phyloP scores from a whole-genome alignment of 1,140 invertebrate genomes.

The Pseudobourletiella spinata region DNA sequence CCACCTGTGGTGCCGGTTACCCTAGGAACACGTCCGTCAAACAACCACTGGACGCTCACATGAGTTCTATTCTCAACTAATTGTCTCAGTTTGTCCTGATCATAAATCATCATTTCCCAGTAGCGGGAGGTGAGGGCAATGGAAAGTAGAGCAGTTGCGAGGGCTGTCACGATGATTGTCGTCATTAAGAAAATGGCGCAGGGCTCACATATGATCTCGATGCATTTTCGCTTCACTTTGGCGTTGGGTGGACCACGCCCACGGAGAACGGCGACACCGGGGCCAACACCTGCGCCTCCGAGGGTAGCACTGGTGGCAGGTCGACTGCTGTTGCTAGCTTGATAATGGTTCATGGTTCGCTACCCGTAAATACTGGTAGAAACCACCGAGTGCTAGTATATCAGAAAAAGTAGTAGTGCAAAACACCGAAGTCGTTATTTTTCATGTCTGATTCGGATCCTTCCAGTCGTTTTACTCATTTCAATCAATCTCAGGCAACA shows the following conservation, averaged over 20 bases:
- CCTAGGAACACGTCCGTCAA: constrained; percentile 18
- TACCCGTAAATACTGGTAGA: too few species aligned
- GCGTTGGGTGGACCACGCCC: constrained; percentile 15
- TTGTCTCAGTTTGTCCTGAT: constrained; percentile 19
- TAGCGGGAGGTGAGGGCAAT: constrained; percentile 25
- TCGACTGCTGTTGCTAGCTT: too few species aligned
- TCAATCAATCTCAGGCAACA: too few species aligned
- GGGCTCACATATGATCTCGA: constrained; percentile 28
- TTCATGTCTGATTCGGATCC: too few species aligned
- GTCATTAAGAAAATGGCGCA: constrained; percentile 23
- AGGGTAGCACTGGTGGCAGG: background rate
- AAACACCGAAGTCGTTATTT: too few species aligned
- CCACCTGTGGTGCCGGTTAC: constrained; percentile 3
- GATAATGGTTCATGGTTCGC: too few species aligned
- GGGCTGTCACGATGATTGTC: constrained; percentile 23
- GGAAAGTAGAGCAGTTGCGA: constrained; percentile 24
- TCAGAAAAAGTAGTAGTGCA: too few species aligned
- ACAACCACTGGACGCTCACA: constrained; percentile 28
- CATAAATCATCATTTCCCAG: constrained; percentile 35
- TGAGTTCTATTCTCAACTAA: constrained; percentile 8
- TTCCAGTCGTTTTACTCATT: too few species aligned
- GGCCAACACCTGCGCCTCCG: background rate
- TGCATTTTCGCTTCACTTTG: constrained; percentile 27
- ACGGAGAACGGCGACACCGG: background rate
- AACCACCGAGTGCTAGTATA: too few species aligned